Evolutionary conservation across 1,140 invertebrate genomes (phyloP).

Genomic region (Chrysoperla carnea): DNA sequence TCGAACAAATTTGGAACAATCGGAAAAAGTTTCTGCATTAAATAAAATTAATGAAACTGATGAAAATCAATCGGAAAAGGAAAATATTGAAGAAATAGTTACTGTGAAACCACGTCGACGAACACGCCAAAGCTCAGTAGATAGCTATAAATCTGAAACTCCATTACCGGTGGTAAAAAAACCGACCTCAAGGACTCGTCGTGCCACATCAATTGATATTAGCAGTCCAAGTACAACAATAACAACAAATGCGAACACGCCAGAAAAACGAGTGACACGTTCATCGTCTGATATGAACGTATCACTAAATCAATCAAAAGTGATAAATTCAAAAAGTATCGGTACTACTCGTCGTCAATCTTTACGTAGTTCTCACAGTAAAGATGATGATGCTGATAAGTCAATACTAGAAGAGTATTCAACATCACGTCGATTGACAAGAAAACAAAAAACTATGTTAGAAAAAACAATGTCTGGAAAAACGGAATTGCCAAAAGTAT

Average conservation of each 20-base stretch:
- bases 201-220: neutral
- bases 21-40: neutral
- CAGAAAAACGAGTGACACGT: neutral
- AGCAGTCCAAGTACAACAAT: neutral
- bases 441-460: neutral
- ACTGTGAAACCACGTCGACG: neutral
- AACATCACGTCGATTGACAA: neutral
- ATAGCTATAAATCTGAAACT: neutral
- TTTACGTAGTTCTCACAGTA: neutral
- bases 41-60: neutral
- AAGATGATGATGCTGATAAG: neutral
- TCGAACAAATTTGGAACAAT: neutral
- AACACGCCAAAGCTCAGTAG: neutral
- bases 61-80: neutral
- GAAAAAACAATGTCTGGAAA: neutral
- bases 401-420: neutral
- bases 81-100: neutral
- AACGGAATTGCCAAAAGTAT: neutral
- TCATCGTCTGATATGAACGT: neutral
- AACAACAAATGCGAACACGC: neutral
- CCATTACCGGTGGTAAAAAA: neutral
- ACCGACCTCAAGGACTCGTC: neutral
- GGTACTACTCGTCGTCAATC: neutral
- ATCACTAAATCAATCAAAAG: neutral
- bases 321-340: neutral